Evolutionary conservation across 2,888 invertebrate genomes (phyloP).

Genomic region (Blastobasis lacticolella): DNA sequence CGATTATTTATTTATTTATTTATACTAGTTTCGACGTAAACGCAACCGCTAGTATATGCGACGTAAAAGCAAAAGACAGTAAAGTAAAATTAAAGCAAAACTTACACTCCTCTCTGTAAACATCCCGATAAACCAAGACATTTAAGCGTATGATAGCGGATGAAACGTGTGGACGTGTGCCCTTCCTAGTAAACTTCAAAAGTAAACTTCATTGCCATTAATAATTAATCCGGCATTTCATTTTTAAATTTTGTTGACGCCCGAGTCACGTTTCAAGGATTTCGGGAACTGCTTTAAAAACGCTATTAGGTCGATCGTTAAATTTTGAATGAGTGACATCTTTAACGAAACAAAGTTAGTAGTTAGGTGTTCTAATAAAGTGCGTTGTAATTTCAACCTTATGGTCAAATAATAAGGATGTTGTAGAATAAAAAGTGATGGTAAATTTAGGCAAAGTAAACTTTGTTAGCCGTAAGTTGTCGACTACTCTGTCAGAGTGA

Average conservation of each 20-base stretch:
- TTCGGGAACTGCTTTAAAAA: slow-evolving; percentile 67
- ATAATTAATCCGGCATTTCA: slow-evolving; percentile 56
- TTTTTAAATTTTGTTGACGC: slow-evolving; percentile 68
- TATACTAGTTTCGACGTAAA: too few relatives aligned
- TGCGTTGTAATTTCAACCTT: too few relatives aligned
- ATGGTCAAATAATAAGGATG: background rate
- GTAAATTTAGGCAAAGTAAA: background rate
- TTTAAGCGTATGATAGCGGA: too few relatives aligned
- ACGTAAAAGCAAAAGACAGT: too few relatives aligned
- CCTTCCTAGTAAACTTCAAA: slow-evolving; percentile 48
- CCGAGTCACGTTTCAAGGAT: slow-evolving; percentile 69
- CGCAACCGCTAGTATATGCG: too few relatives aligned
- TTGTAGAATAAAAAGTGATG: background rate
- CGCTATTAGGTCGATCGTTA: slow-evolving; percentile 70
- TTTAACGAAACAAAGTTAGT: slow-evolving; percentile 38
- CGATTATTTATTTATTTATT: too few relatives aligned
- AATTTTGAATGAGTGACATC: slow-evolving; percentile 71
- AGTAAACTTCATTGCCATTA: slow-evolving; percentile 51
- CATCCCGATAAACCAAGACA: too few relatives aligned
- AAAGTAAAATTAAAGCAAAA: too few relatives aligned
- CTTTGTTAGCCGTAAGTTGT: slow-evolving; percentile 36
- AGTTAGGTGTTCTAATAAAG: background rate
- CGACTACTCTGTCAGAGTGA: slow-evolving; percentile 51
- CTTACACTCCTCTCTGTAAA: too few relatives aligned
- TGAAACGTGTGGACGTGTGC: too few relatives aligned